Conservation (phyloP, 1,140 invertebrate genomes). For the Gonatopus flavifemur region DNA sequence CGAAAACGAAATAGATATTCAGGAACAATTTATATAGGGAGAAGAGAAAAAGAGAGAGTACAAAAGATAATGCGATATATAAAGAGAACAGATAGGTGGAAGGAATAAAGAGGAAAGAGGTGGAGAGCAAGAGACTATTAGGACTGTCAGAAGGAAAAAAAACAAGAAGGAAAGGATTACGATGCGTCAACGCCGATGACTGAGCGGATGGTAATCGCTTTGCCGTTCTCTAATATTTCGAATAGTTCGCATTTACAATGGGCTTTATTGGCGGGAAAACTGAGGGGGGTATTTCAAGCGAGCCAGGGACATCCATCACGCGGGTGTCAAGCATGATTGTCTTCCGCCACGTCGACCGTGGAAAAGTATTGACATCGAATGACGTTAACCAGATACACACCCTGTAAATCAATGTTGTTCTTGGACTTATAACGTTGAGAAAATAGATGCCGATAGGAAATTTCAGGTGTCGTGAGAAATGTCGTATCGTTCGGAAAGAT, state of each 20-base stretch:
- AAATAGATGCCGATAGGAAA: too few relatives aligned
- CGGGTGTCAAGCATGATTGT: conserved; percentile 60
- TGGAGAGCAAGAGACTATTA: conserved; percentile 7
- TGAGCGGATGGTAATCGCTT: conserved; percentile 55
- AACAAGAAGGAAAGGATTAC: conserved; percentile 58
- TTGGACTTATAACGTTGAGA: too few relatives aligned
- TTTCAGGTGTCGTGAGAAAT: too few relatives aligned
- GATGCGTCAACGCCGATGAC: conserved; percentile 57
- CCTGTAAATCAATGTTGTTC: too few relatives aligned
- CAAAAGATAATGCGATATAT: background rate
- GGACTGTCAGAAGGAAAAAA: too few relatives aligned
- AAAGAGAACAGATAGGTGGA: background rate
- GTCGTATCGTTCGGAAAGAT: too few relatives aligned
- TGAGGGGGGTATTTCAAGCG: conserved; percentile 47
- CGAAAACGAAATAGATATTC: too few relatives aligned
- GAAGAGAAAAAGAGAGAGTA: background rate
- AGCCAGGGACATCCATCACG: conserved; percentile 55
- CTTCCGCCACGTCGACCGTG: conserved; percentile 44
- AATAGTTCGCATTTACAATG: conserved; percentile 61
- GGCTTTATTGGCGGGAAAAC: conserved; percentile 57
- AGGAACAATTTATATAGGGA: background rate
- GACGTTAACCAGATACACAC: too few relatives aligned
- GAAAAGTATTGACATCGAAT: conserved; percentile 50
- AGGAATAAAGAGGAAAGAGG: background rate
- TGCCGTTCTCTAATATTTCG: conserved; percentile 57